Evolutionary conservation across 2,113 vertebrate species (phyloP), one percentile per base, ranked within the genome.

Genomic region (Saccopteryx leptura): DNA sequence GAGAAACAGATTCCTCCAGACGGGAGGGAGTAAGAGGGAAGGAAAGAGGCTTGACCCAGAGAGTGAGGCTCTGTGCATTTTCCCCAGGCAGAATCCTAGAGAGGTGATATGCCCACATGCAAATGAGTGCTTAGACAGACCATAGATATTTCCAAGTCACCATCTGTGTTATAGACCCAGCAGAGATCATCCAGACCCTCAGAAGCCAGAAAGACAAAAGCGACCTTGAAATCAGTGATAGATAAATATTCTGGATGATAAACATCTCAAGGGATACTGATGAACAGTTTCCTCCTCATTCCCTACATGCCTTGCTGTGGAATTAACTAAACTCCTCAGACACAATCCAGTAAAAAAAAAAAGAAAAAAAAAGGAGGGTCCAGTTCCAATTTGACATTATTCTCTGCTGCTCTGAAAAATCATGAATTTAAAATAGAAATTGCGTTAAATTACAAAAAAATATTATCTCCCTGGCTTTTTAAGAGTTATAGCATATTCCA

Each of bases 391-490:
- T 54, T 28, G 12, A 39, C 21, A 50, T 74, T 68, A 56, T 39
- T 85, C 76, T 80, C 75, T 90, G 33, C 26, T 66, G 8, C 13
- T 87, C 31, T 87, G 24, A 86, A 26, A 33, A 86, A 90, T 46
- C 56, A 6, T 91, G 13, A 58, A 19, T 81, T 87, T 66, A 85
- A 96, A 28, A 71, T 60, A 58, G 14, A 85, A 93, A 90, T 66
- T 54, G 80, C 11, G 5, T 76, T 46, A 3, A 12, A 58, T 74
- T 92, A 66, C 14, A 87, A 12, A 61, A 69, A 86, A 93, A 88
- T 28, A 24, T 86, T 65, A 76, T 63, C 26, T 83, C 21, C 6
- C 17, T 91, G 65, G 2, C 21, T 7, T 85, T 24, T 26, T 61
- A 71, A 94, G 24, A 50, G 58, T 87, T 26, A 54, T 61, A 65